These are phyloP conservation scores for Sylvietta virens DNA, from an alignment of 2,113 vertebrate genomes.

Conservation along the genomic window DNA sequence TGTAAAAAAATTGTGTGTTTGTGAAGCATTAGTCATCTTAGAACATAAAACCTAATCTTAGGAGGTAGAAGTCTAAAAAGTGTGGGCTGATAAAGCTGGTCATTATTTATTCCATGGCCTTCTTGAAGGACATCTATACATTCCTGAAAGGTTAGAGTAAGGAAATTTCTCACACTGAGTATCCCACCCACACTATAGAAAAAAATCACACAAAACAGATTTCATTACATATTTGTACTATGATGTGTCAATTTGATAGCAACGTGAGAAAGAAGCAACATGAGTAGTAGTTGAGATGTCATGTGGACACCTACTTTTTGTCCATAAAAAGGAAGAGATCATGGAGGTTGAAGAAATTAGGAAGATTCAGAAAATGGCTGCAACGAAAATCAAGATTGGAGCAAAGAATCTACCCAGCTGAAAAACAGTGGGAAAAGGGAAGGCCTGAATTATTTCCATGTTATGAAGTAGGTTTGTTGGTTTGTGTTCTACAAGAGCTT, in stretches of 20 bases:
- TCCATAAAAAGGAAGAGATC: neutral
- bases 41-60: neutral
- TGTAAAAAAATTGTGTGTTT: neutral
- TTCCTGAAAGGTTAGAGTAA: neutral
- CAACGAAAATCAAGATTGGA: neutral
- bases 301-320: accelerated
- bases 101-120: neutral
- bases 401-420: neutral
- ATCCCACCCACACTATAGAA: neutral
- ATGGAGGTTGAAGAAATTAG: neutral
- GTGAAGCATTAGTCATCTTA: neutral
- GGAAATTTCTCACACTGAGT: neutral
- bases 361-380: neutral
- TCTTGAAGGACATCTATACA: neutral
- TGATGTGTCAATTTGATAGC: neutral
- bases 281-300: neutral
- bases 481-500: neutral
- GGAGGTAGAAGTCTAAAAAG: neutral
- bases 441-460: neutral
- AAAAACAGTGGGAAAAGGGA: neutral
- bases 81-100: neutral
- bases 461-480: neutral
- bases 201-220: neutral
- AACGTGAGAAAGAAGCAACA: neutral
- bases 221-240: neutral